Base-by-base conservation (phyloP, 1,140 invertebrate genomes). In the Drosophila parvula region DNA sequence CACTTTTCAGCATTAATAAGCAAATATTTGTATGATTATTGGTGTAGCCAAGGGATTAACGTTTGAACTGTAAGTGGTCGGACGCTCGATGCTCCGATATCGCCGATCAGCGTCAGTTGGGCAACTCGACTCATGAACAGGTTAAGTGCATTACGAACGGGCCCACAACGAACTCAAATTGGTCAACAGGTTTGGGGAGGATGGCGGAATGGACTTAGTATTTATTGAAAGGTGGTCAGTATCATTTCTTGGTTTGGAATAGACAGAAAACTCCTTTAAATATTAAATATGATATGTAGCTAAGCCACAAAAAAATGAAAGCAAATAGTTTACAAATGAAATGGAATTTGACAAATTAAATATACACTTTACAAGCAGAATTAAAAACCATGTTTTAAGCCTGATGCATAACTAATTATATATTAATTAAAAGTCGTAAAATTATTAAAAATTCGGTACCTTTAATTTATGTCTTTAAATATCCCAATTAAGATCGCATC, bases 1-100 rank as follows among this genome's bases (percentile, higher is more conserved):
- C 88, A 90, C 86, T 90, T 90, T 90, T 90, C 88, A 90, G 86
- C 86, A 90, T 90, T 90, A 86, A 90, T 90, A 90, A 90, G 88
- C 79, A 89, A 89, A 89, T 89, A 89, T 89, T 89, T 89, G 84
- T 89, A 89, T 89, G 84, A 89, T 89, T 89, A 89, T 89, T 89
- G 84, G 73, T 89, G 77, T 74, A 84, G 83, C 84, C 60, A 50
- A 67, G 70, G 84, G 84, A 89, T 89, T 89, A 89, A 58, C 74
- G 62, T 75, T 71, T 56, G 55, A 82, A 55, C 56, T 64, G 70
- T 67, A 78, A 67, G 79, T 71, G 78, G 74, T 67, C 41, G 44
- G 57, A 76, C 50, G 50, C 65, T 50, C 53, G 68, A 59, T 71
- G 53, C 43, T 50, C 65, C 68, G 65, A 59, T 71, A 71, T 71